Base-by-base conservation (phyloP, 2,797 vertebrate species). In the Halcyon smyrnensis region DNA sequence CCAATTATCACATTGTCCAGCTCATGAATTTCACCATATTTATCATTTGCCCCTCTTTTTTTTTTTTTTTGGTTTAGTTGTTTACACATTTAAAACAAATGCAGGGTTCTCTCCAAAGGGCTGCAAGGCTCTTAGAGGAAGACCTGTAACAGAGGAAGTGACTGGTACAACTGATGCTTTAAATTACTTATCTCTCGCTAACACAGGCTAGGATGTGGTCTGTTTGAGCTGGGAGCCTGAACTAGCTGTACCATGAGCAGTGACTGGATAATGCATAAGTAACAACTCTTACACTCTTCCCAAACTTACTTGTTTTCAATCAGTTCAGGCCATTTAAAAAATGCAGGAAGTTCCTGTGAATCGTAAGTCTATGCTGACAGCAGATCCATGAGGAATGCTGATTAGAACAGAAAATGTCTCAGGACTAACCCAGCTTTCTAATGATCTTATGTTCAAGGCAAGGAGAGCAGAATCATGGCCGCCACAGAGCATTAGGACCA, bases 121-220 rank as follows among this genome's bases (percentile, higher is more conserved):
- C 54, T 76, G 19, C 37, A 76, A 84, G 6, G 3, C 3, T 62
- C 12, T 60, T 46, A 21, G 37, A 73, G 25, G 24, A 77, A 84
- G 28, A 54, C 4, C 7, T 62, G 5, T 57, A 64, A 50, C 18
- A 30, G 39, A 28, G 7, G 12, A 25, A 73, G 51, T 20, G 23
- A 71, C 10, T 13, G 46, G 6, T 48, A 50, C 25, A 48, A 15
- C 1, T 4, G 32, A 24, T 1, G 4, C 24, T 84, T 80, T 34
- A 68, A 60, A 56, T 67, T 46, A 16, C 3, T 0, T 19, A 8
- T 37, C 10, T 63, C 37, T 87, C 32, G 23, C 15, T 83, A 28
- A 28, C 1, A 1, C 8, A 32, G 16, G 5, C 27, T 68, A n/a
- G 13, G n/a, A 54, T n/a, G 21, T 54, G 15, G 8, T 51, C 2